Evolutionary conservation across 2,888 invertebrate genomes (phyloP), one percentile per base, ranked within the genome.

Genomic region (Coremacera marginata): DNA sequence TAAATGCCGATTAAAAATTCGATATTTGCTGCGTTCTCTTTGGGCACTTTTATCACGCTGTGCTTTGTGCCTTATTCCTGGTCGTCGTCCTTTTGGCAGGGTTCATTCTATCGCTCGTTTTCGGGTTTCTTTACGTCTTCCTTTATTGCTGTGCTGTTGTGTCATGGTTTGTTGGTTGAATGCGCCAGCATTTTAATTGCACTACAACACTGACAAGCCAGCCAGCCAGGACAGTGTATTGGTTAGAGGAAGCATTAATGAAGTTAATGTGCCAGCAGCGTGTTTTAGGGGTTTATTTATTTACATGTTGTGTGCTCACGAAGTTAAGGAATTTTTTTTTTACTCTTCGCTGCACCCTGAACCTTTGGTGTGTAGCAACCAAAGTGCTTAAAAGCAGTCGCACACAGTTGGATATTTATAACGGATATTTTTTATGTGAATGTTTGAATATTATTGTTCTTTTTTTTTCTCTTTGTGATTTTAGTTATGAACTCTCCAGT

Each of bases 351-450:
- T 63, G 27, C 57, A 60, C 57, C 19, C 57, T 19, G 57, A 57
- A 1, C 8, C 55, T 22, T 4, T 5, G 3, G n/a, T n/a, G 7
- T n/a, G 52, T 7, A n/a, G 52, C 52, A 52, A 7, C 4, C 16
- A 16, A 22, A 57, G 8, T n/a, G 9, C 27, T 19, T 37, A 19
- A 65, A 31, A n/a, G 44, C 25, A 25, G 57, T 19, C 19, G 31
- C 7, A 67, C 51, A 65, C 74, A 65, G 74, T 65, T 65, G 74
- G 74, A 67, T 22, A 65, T 74, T 74, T 67, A 67, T 74, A 74
- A 74, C 74, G 74, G 74, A 67, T 37, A 74, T 74, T 74, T 52
- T 22, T 22, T 25, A 27, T 52, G 25, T 70, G 2, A 16, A 63
- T 11, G 5, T 31, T 31, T 14, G 63, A 27, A 63, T 63, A 25